Conservation (phyloP, 2,797 vertebrate genomes). For the Astyanax mexicanus region DNA sequence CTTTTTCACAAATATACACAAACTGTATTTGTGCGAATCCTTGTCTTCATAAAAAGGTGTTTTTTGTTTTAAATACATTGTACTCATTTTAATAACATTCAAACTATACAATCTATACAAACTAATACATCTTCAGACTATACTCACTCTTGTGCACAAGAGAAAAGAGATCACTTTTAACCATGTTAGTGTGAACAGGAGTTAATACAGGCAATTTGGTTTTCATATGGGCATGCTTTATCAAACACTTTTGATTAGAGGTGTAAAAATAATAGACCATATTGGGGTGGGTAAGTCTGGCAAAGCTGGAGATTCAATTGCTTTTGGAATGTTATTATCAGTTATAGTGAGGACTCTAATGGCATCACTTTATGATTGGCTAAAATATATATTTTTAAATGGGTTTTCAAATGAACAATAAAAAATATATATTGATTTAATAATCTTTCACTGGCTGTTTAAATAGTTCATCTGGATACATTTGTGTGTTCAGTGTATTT, state of each 20-base stretch:
- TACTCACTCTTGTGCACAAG: background rate
- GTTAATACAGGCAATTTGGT: background rate
- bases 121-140: no score
- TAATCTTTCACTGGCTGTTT: background rate
- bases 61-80: no score
- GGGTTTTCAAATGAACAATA: no score
- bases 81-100: no score
- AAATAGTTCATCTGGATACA: no score
- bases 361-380: background rate
- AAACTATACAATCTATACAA: no score
- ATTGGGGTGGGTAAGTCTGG: background rate
- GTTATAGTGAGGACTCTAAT: background rate
- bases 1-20: background rate
- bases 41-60: no score
- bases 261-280: background rate
- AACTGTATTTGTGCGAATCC: no score
- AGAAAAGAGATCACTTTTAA: no score
- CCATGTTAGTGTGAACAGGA: background rate
- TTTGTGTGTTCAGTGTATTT: background rate
- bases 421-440: background rate
- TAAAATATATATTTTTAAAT: background rate
- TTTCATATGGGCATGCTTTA: background rate
- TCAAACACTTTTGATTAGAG: background rate
- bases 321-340: conserved; percentile 4
- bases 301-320: background rate